Conservation (phyloP, 2,888 invertebrate species). For the Epinotia ramella region DNA sequence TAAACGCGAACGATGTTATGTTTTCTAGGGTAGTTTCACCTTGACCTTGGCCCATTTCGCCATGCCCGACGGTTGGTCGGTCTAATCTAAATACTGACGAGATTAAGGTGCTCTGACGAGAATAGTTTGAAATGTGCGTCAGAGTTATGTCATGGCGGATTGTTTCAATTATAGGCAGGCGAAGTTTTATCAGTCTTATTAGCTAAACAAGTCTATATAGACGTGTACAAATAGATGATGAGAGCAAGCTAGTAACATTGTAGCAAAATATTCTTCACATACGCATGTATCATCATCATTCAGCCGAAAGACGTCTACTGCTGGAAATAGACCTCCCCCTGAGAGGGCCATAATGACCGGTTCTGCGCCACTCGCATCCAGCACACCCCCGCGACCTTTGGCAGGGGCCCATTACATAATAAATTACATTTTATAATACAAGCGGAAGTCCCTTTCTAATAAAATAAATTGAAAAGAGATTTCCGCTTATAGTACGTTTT, state of each 20-base stretch:
- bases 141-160: constrained; percentile 15
- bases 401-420: too few relatives aligned
- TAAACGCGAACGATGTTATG: constrained; percentile 8
- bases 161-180: not conserved
- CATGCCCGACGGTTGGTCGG: constrained; percentile 17
- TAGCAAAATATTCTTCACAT: not conserved
- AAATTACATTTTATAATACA: too few relatives aligned
- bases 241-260: not conserved
- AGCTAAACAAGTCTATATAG: not conserved
- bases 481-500: too few relatives aligned
- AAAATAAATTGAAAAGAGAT: too few relatives aligned
- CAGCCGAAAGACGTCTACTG: too few relatives aligned
- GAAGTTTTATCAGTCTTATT: not conserved
- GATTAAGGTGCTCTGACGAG: constrained; percentile 15
- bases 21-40: constrained; percentile 11
- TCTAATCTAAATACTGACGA: constrained; percentile 25
- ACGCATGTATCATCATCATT: too few relatives aligned
- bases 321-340: too few relatives aligned
- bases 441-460: too few relatives aligned
- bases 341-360: too few relatives aligned
- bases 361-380: too few relatives aligned
- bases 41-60: constrained; percentile 18
- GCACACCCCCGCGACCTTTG: too few relatives aligned
- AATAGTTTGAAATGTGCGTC: constrained; percentile 35
- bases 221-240: not conserved